Evolutionary conservation across 2,797 vertebrate species (phyloP).

Genomic region (Microctenopoma lineatum): DNA sequence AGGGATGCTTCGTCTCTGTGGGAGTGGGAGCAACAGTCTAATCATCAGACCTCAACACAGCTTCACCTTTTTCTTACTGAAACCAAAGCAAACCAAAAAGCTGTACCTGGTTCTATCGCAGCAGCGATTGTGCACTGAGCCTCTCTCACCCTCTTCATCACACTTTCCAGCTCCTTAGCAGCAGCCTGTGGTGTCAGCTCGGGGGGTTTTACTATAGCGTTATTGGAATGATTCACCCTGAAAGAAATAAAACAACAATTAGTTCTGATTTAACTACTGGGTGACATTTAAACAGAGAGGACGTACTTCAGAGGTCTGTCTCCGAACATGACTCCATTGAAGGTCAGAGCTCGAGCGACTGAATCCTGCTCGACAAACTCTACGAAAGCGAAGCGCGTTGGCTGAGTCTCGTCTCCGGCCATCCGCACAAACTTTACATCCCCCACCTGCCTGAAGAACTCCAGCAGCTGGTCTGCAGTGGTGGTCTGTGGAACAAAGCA

Average conservation of each 20-base stretch:
- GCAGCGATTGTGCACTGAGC: slow-evolving; percentile 96
- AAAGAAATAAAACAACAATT: background rate
- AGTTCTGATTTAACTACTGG: background rate
- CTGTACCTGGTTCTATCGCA: slow-evolving; percentile 93
- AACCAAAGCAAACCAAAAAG: background rate
- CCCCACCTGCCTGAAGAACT: slow-evolving; percentile 98
- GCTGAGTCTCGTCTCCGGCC: slow-evolving; percentile 98
- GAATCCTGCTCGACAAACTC: slow-evolving; percentile 97
- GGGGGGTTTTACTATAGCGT: slow-evolving; percentile 97
- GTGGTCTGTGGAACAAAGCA: slow-evolving; percentile 84
- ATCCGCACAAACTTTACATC: slow-evolving; percentile 98
- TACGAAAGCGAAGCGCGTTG: slow-evolving; percentile 97
- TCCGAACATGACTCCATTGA: slow-evolving; percentile 99
- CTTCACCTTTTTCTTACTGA: background rate
- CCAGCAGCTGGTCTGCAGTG: slow-evolving; percentile 95
- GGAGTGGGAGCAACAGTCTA: background rate
- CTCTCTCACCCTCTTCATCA: slow-evolving; percentile 97
- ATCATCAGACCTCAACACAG: background rate
- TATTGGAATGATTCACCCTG: slow-evolving; percentile 99
- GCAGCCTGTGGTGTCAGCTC: slow-evolving; percentile 97
- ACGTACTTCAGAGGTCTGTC: slow-evolving; percentile 96
- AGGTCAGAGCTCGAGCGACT: slow-evolving; percentile 92
- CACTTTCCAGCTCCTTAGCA: slow-evolving; percentile 95
- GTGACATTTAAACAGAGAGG: background rate
- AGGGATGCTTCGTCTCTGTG: slow-evolving; percentile 76